Evolutionary conservation across 2,113 vertebrate species (phyloP), one percentile per base, ranked within the genome.

Genomic region (Blennius ocellaris): DNA sequence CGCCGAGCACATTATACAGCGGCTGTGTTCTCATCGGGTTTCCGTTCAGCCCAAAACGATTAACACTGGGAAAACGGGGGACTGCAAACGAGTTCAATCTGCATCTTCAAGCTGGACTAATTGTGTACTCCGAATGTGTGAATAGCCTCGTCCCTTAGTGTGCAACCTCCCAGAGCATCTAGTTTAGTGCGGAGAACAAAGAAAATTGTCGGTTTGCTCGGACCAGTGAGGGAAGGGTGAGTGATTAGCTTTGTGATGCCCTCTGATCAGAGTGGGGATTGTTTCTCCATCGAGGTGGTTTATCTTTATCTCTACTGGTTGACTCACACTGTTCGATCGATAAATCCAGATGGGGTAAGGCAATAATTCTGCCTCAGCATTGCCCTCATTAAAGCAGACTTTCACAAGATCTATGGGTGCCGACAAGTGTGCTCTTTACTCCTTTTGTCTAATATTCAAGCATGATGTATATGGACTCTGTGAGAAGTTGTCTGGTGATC

Each of bases 261-360:
- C 82, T 79, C 62, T 81, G 80, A 89, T 85, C 82, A 71, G 63
- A 76, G 53, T 54, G 64, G 60, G 65, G 80, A 85, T 84, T 80
- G 82, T 85, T 83, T 81, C 76, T 89, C 69, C 77, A 83, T 80
- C 6, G 9, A 50, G 73, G 73, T 69, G 76, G 72, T 84, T 91
- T 88, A 85, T 84, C 83, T 83, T 80, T 84, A 81, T 89, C 82
- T 74, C 63, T 62, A 30, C 63, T 67, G 72, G 83, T 85, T 90
- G 78, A 84, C 78, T 87, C 72, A 8, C 74, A 79, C 76, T 65
- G 49, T 80, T 64, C 16, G 68, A 83, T 89, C 87, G 54, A 87
- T 90, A 84, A 87, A 85, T 87, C 78, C 75, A 76, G 69, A 85
- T 81, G 72, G 57, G 68, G 47, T 76, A 38, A 65, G 58, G 73